Percentiles rank a stretch among this genome's conserved stretches.
Conservation (phyloP, 2,888 invertebrate genomes). For the Cordilura impudica region DNA sequence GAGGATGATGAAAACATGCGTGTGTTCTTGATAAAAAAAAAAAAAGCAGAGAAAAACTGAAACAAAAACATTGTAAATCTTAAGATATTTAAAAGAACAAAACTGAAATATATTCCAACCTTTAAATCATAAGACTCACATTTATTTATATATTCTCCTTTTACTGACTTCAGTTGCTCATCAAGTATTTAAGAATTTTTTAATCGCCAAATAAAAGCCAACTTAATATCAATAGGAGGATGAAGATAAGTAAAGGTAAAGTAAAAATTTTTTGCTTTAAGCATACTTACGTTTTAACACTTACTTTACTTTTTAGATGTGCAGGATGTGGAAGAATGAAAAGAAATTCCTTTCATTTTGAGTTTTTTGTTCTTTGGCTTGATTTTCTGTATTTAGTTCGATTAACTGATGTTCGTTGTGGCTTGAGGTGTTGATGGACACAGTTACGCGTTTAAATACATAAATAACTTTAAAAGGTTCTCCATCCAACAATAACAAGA, state of each 20-base stretch:
- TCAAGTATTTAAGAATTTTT: too few species aligned
- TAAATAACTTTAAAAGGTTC: conserved; percentile 31
- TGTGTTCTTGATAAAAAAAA: conserved; percentile 15
- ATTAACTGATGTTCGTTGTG: conserved; percentile 50
- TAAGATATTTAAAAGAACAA: conserved; percentile 8
- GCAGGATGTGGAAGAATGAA: neutral
- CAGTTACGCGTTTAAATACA: conserved; percentile 61
- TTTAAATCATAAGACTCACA: too few species aligned
- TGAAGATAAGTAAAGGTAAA: neutral
- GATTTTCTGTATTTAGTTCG: conserved; percentile 29
- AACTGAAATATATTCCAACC: neutral
- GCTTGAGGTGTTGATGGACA: conserved; percentile 62
- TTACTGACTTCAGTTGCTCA: too few species aligned
- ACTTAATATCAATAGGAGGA: too few species aligned
- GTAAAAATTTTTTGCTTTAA: conserved; percentile 28
- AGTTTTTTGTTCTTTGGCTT: too few species aligned
- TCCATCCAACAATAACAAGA: conserved; percentile 31
- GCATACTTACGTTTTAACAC: conserved; percentile 57
- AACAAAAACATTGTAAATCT: conserved; percentile 20
- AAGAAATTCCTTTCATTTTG: conserved; percentile 38
- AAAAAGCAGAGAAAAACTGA: neutral
- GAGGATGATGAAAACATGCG: neutral
- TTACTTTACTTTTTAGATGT: neutral
- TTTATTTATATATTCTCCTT: too few species aligned
- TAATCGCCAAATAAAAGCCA: too few species aligned